Evolutionary conservation across 2,113 vertebrate species (phyloP), one percentile per base, ranked within the genome.

Genomic region (Oostethus manadensis): DNA sequence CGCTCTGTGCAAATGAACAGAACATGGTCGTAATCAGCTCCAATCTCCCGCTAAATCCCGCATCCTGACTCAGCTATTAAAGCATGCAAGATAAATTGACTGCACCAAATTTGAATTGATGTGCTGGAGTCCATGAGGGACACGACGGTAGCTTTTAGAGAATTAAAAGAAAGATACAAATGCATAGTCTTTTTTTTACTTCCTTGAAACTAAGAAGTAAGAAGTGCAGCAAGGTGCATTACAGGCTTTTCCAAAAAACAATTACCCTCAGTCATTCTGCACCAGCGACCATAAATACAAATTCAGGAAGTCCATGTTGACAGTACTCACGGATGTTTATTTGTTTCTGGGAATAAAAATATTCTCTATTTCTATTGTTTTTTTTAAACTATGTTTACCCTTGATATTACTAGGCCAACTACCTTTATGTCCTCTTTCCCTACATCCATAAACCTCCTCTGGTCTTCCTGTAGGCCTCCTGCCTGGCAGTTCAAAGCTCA

Each of bases 21-120:
- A 85, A 87, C 81, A 85, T 76, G 83, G 68, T 44, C 21, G 45
- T 82, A 81, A 88, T 87, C 85, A 80, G 78, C 73, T 84, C 74
- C 73, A 76, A 81, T 87, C 83, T 81, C 70, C 73, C 46, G 53
- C 73, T 71, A 75, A 81, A 68, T 68, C 74, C 63, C 62, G 72
- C 73, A 58, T 82, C 71, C 67, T 74, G 77, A 83, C 64, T 80
- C 81, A 76, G 82, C 74, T 75, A 71, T 83, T 83, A 78, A 76
- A 66, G 66, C 64, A 51, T 47, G 63, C 72, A 54, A 64, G 59
- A 68, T 80, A 54, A 88, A 86, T 80, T 75, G 75, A 86, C 82
- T 79, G 66, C 55, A 62, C 40, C 22, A 54, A 71, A 77, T 74
- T 71, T 80, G 80, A 84, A 78, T 76, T 70, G 73, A 80, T 83